phyloP scores from a whole-genome alignment of 2,113 vertebrate genomes.

The Odobenus rosmarus region DNA sequence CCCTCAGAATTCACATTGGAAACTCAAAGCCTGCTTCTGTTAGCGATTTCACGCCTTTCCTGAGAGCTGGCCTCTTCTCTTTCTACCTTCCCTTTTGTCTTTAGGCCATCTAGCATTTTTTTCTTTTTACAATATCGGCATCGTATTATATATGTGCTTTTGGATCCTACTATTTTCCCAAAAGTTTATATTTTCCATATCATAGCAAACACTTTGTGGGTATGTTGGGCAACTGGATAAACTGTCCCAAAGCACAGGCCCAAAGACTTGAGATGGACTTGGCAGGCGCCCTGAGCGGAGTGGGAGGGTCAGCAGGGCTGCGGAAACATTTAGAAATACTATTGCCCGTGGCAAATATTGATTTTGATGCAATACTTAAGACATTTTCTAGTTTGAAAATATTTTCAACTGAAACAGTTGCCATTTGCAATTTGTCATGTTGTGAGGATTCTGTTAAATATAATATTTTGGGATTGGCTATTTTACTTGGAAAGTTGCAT shows the following conservation, averaged over 20 bases:
- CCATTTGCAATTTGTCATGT: constrained; percentile 20
- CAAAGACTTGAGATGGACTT: background rate
- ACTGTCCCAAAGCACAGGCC: background rate
- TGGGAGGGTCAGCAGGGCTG: background rate
- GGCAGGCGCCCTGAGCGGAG: background rate
- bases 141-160: background rate
- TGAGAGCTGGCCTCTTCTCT: accelerated
- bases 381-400: constrained; percentile 40
- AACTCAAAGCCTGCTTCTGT: background rate
- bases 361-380: constrained; percentile 13
- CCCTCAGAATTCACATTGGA: accelerated
- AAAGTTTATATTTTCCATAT: background rate
- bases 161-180: background rate
- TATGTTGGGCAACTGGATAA: background rate
- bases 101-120: background rate
- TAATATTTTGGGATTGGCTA: background rate
- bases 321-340: background rate
- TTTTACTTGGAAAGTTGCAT: constrained; percentile 56
- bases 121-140: background rate
- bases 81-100: background rate
- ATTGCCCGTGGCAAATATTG: background rate
- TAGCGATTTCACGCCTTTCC: accelerated
- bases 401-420: constrained; percentile 27
- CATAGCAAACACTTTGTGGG: background rate
- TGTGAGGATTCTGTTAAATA: background rate